Evolutionary conservation across 2,888 invertebrate genomes (phyloP), one percentile per base, ranked within the genome.

Genomic region (Pheosia tremula): DNA sequence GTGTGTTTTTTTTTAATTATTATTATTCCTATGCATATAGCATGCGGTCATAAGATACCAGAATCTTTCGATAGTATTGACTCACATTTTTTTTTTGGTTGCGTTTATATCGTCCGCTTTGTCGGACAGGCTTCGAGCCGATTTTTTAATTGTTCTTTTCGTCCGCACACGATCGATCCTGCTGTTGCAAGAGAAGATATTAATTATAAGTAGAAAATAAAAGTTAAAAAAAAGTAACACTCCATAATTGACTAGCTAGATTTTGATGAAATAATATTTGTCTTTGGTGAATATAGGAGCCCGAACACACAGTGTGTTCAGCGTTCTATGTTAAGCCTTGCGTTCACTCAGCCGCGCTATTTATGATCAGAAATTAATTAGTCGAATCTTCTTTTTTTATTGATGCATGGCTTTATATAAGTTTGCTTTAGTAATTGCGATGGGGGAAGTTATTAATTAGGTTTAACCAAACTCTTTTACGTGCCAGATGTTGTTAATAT

Each of bases 41-140:
- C 75, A 85, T 85, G 87, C 85, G 81, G 72, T 87, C 89, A 87
- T 87, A 91, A 91, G 71, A 72, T 82, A 84, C 80, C 87, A 86
- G 77, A 82, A 81, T 80, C 77, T 80, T 87, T 86, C 84, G 83
- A 81, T 85, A 82, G 73, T 72, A 77, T 71, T 92, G 93, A 91
- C 91, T 91, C 91, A 93, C 91, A 91, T 92, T 92, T 85, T 79
- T 79, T 72, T 74, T 68, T 24, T 24, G 24, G 74, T 71, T 72
- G 65, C 72, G 72, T 71, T 64, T 86, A 77, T 77, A 74, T 69
- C 58, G 13, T 63, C 72, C 68, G 60, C 52, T 64, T 64, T 37
- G 7, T 60, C 58, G 69, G 60, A 72, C 63, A 60, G 75, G 75
- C 70, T 73, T 68, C 59, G 59, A 75, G 72, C 74, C 75, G 59